Percentiles rank a stretch among this genome's conserved stretches.
These are phyloP conservation scores for Sciurus vulgaris DNA, from an alignment of 2,797 vertebrate genomes.

Conservation along the genomic window DNA sequence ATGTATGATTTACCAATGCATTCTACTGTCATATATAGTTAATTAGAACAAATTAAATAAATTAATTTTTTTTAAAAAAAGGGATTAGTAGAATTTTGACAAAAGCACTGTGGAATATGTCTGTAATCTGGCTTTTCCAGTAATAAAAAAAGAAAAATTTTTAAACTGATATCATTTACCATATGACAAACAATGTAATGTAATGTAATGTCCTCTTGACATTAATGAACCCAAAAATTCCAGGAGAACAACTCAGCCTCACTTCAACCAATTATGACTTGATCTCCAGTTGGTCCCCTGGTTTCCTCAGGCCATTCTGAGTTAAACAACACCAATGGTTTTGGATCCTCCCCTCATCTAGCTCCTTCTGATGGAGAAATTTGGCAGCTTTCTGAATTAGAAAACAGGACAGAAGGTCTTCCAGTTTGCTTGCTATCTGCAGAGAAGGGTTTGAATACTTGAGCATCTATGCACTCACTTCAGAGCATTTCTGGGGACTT, in stretches of 20 bases:
- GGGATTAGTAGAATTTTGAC: conserved; percentile 46
- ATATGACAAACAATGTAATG: neutral
- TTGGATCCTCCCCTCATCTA: neutral
- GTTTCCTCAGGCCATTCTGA: neutral
- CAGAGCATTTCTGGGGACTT: conserved; percentile 44
- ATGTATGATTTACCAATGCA: no score
- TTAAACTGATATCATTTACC: conserved; percentile 45
- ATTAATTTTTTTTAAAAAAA: no score
- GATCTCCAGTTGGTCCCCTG: neutral
- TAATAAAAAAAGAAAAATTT: conserved; percentile 68
- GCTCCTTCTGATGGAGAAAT: neutral
- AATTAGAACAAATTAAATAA: no score
- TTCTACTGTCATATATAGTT: no score
- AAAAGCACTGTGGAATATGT: conserved; percentile 10
- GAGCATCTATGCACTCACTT: neutral
- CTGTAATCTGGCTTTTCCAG: conserved; percentile 60
- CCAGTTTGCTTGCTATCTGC: conserved; percentile 1
- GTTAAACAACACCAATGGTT: neutral
- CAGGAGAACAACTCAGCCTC: neutral
- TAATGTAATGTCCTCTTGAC: neutral
- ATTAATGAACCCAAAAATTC: conserved; percentile 31
- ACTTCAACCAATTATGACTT: neutral
- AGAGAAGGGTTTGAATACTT: conserved; percentile 14
- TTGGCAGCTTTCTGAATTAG: conserved; percentile 33
- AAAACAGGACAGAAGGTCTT: conserved; percentile 24